phyloP scores from a whole-genome alignment of 2,888 invertebrate species.

The Chorisops tibialis region DNA sequence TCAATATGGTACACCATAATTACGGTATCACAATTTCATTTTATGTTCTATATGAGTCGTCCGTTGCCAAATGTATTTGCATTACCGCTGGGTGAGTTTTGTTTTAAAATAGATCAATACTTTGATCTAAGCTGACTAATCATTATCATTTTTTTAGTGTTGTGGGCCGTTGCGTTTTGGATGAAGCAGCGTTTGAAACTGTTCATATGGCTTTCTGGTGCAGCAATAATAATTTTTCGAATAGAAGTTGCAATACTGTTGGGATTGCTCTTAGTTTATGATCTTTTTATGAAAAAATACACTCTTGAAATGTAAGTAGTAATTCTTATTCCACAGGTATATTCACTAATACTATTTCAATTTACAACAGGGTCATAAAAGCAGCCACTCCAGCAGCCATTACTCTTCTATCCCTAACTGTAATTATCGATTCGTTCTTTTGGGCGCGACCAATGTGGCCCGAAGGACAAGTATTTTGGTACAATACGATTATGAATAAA shows the following conservation, averaged over 20 bases:
- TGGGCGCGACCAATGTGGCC: constrained; percentile 93
- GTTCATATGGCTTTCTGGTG: constrained; percentile 82
- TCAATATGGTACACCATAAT: constrained; percentile 79
- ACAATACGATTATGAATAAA: constrained; percentile 89
- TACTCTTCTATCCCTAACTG: constrained; percentile 65
- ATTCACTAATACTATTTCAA: too few species aligned
- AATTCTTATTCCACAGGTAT: constrained; percentile 6
- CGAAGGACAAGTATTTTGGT: constrained; percentile 96
- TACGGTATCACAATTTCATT: constrained; percentile 93
- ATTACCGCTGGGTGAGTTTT: constrained; percentile 75
- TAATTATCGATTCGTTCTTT: constrained; percentile 85
- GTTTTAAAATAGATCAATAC: too few species aligned
- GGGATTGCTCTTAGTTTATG: constrained; percentile 79
- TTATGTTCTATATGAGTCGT: constrained; percentile 93
- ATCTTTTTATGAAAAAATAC: constrained; percentile 70
- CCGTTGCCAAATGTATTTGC: constrained; percentile 95
- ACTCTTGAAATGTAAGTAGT: constrained; percentile 61
- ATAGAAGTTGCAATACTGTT: constrained; percentile 83
- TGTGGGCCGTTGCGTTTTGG: constrained; percentile 84
- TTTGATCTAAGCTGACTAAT: not conserved
- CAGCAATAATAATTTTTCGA: constrained; percentile 85
- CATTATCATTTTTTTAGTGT: constrained; percentile 68
- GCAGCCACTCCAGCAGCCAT: constrained; percentile 70
- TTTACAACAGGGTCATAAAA: constrained; percentile 62
- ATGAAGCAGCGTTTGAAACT: constrained; percentile 68